Conservation (phyloP, 2,888 invertebrate genomes). For the Acholoe squamosa region DNA sequence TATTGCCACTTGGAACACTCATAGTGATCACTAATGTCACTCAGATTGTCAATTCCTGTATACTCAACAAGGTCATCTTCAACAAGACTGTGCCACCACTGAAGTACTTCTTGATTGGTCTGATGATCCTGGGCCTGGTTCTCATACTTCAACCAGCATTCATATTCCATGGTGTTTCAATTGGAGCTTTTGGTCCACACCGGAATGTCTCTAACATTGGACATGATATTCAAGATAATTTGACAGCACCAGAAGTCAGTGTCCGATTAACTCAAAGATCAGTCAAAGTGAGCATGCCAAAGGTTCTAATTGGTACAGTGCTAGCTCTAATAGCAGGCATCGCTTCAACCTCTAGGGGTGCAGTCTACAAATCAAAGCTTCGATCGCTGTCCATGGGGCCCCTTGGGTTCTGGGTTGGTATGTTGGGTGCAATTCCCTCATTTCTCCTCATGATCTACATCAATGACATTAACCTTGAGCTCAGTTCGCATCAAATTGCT, state of each 20-base stretch:
- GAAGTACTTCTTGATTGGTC: not conserved
- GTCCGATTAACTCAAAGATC: not conserved
- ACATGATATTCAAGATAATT: not conserved
- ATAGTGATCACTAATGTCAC: constrained; percentile 33
- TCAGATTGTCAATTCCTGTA: constrained; percentile 2
- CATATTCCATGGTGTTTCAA: not conserved
- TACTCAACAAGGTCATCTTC: constrained; percentile 20
- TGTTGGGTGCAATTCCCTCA: not conserved
- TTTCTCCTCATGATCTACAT: not conserved
- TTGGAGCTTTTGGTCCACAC: not conserved
- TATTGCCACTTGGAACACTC: not conserved
- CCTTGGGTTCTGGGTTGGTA: constrained; percentile 8
- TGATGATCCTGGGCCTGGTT: constrained; percentile 18
- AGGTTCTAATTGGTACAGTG: not conserved
- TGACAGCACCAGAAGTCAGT: not conserved
- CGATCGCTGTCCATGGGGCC: not conserved
- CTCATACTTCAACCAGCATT: not conserved
- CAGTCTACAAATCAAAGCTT: constrained; percentile 21
- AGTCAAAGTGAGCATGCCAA: not conserved
- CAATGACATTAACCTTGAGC: not conserved
- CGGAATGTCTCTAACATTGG: not conserved
- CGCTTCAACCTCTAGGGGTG: constrained; percentile 20
- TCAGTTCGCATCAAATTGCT: not conserved
- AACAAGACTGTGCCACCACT: not conserved
- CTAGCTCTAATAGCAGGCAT: not conserved